Base-by-base conservation (phyloP, 2,797 vertebrate species). In the Oreonectes daqikongensis region DNA sequence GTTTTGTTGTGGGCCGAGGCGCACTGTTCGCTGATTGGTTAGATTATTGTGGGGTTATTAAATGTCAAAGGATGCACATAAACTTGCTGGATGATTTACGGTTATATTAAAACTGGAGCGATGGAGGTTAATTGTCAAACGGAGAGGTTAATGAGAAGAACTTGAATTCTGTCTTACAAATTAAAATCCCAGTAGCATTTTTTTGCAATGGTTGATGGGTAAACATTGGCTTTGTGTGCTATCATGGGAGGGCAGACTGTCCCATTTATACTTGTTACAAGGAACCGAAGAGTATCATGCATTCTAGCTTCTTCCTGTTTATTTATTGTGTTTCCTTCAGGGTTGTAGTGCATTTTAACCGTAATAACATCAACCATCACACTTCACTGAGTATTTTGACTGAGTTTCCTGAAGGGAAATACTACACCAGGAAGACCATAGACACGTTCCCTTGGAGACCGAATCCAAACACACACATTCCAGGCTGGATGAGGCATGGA, bases 21-120 rank as follows among this genome's bases (percentile, higher is more conserved):
- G 67, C 55, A 26, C 53, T 63, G 67, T 17, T 2, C 2, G 69
- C 75, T 63, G 32, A 69, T 77, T 77, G 75, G 75, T 40, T 53
- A 28, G 18, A 69, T 40, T 14, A 11, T 7, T 30, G 55, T 18
- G 0, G 64, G 5, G 10, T 17, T 15, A 32, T 12, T 17, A 30
- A 20, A 48, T 32, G 52, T 30, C 30, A 46, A 64, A 53, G 6
- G 1, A 1, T 30, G 40, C 24, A 59, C n/a, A 44, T 20, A 9
- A 2, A 28, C 0, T 14, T n/a, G 12, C 28, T 11, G 22, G 6
- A 38, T 24, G 0, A 2, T n/a, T 70, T 28, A 11, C 6, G 22
- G 4, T 55, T 53, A 4, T 22, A 14, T 53, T 63, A 38, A 63
- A 20, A 38, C 38, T 11, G 2, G 9, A 32, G 8, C 18, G 32